Evolutionary conservation across 1,140 invertebrate genomes (phyloP).

Genomic region (Apis florea): DNA sequence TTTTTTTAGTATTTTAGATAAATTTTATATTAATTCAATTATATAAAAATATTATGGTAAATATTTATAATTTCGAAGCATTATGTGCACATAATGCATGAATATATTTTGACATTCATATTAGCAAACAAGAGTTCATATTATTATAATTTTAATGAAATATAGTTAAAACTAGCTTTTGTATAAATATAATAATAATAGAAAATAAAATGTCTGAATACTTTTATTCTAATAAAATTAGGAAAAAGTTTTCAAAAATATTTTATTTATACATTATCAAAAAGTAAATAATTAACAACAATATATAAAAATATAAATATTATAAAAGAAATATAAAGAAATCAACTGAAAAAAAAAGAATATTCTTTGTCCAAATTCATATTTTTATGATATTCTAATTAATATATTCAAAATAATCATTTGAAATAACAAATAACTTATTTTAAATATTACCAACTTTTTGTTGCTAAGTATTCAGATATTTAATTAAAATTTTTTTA

Average conservation of each 20-base stretch:
- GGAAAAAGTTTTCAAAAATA: neutral
- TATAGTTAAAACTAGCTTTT: neutral
- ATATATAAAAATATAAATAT: neutral
- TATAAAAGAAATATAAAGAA: neutral
- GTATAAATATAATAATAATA: neutral
- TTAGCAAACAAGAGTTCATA: neutral
- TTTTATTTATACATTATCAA: neutral
- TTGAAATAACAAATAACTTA: neutral
- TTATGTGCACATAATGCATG: neutral
- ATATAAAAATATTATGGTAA: neutral
- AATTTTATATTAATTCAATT: neutral
- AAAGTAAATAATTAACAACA: neutral
- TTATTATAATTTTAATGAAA: neutral
- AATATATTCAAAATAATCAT: neutral
- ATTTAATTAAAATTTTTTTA: neutral
- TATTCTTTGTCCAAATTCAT: neutral
- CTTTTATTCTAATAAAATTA: neutral
- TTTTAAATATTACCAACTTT: slow-evolving; percentile 1
- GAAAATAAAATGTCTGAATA: slow-evolving; percentile 1
- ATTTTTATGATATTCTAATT: neutral
- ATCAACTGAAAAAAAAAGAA: neutral
- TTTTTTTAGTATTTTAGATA: too few species aligned
- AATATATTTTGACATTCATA: neutral
- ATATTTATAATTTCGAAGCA: neutral
- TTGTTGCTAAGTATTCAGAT: slow-evolving; percentile 7